Evolutionary conservation across 2,888 invertebrate species (phyloP), one percentile per base, ranked within the genome.

Genomic region (Beris morrisii): DNA sequence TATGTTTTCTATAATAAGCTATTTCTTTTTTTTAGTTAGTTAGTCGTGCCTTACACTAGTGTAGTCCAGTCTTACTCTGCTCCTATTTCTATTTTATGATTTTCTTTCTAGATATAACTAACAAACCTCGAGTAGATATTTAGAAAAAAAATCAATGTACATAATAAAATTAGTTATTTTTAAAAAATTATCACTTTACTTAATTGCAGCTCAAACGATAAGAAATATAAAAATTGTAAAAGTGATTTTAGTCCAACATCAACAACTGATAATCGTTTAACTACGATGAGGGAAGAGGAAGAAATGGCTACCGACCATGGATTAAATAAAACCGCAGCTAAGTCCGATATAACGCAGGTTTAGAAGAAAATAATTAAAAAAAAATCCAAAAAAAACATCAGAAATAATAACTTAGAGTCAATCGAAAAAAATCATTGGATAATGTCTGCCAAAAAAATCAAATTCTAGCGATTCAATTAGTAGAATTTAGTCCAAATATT

Each of bases 231-330:
- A 82, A 83, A 1, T 85, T 44, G 44, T 64, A 85, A 43, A 76
- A 79, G 43, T 74, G 76, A 58, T 59, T 63, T 65, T 44, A 69
- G 73, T 72, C 65, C 78, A 74, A 72, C 15, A 73, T 81, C 83
- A 38, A 59, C 32, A 15, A 1, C 38, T 38, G 86, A 86, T 72
- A 83, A 86, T 74, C 85, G 93, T 70, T 82, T 94, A 50, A 92
- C 93, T 30, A 92, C 91, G 43, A 93, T 93, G 92, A 87, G 88
- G 69, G 93, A 94, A 79, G 91, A 91, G 70, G 93, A 93, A 72
- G 92, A 91, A 78, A 90, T 15, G 12, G 63, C 61, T 12, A 30
- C 52, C 13, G 65, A 58, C 46, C 57, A 56, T 57, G 64, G 55
- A 38, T 50, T 15, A 32, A 53, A 67, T 56, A 67, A 56, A 32